These are phyloP conservation scores for Zaprionus obscuricornis DNA, from an alignment of 2,888 invertebrate species.

Conservation along the genomic window DNA sequence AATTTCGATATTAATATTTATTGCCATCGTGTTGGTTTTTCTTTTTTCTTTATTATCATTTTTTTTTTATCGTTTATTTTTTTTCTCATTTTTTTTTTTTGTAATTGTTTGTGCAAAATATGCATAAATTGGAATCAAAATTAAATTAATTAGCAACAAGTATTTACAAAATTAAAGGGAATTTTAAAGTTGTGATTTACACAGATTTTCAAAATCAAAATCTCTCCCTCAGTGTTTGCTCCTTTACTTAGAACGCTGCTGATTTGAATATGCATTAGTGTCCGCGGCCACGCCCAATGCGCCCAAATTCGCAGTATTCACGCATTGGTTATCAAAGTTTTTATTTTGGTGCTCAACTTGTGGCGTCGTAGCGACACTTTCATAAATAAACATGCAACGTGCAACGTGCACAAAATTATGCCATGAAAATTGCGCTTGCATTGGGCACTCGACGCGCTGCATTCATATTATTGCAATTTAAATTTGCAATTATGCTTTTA, in stretches of 20 bases:
- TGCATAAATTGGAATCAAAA: constrained; percentile 42
- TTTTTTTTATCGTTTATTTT: background rate
- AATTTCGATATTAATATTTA: constrained; percentile 52
- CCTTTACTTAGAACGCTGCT: too few species aligned
- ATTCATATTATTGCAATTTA: constrained; percentile 70
- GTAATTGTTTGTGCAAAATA: constrained; percentile 16
- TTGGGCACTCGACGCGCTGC: constrained; percentile 42
- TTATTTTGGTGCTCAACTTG: constrained; percentile 33
- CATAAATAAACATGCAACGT: constrained; percentile 69
- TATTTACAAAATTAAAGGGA: too few species aligned
- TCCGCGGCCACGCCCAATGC: background rate
- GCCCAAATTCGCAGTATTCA: background rate
- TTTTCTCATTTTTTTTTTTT: constrained; percentile 24
- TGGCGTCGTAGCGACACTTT: constrained; percentile 61
- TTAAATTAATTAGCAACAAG: constrained; percentile 67
- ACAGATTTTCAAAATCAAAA: constrained; percentile 20
- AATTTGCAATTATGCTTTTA: constrained; percentile 67
- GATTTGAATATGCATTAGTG: constrained; percentile 57
- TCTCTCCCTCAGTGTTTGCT: too few species aligned
- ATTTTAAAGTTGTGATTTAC: constrained; percentile 45
- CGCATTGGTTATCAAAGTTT: constrained; percentile 38
- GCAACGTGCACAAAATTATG: constrained; percentile 65
- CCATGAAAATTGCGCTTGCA: constrained; percentile 46
- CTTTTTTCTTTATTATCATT: background rate
- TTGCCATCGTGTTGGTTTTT: constrained; percentile 18